Conservation (phyloP, 2,888 invertebrate species). For the Pseudoips prasinana region DNA sequence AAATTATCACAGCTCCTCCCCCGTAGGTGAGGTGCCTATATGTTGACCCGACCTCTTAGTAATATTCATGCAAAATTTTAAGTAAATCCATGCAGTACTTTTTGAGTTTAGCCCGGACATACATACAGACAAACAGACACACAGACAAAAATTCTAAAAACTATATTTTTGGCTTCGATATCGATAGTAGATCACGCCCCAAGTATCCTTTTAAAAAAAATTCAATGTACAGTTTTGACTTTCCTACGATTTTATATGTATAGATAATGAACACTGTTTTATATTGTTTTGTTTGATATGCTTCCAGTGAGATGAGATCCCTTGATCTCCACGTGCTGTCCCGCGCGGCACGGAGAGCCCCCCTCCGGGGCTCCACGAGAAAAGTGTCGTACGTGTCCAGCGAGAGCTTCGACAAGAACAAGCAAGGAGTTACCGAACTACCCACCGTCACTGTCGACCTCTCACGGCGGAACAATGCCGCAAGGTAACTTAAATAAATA, state of each 20-base stretch:
- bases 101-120: too few species aligned
- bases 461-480: constrained; percentile 28
- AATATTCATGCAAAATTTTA: too few species aligned
- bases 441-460: constrained; percentile 54
- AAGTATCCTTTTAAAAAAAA: too few species aligned
- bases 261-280: neutral
- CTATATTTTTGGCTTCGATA: too few species aligned
- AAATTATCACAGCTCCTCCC: too few species aligned
- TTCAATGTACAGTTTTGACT: too few species aligned
- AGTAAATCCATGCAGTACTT: too few species aligned
- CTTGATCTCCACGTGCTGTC: constrained; percentile 52
- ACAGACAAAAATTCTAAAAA: too few species aligned
- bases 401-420: constrained; percentile 67
- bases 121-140: too few species aligned
- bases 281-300: neutral
- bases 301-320: constrained; percentile 51
- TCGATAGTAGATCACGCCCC: too few species aligned
- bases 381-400: constrained; percentile 66
- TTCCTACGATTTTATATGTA: neutral
- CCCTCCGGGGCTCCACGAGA: constrained; percentile 42
- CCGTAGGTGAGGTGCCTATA: too few species aligned
- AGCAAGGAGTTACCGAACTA: constrained; percentile 57
- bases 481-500: constrained; percentile 40
- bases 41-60: too few species aligned
- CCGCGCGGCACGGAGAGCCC: constrained; percentile 31